phyloP scores from a whole-genome alignment of 2,113 vertebrate genomes.

The Hemiprocne comata region DNA sequence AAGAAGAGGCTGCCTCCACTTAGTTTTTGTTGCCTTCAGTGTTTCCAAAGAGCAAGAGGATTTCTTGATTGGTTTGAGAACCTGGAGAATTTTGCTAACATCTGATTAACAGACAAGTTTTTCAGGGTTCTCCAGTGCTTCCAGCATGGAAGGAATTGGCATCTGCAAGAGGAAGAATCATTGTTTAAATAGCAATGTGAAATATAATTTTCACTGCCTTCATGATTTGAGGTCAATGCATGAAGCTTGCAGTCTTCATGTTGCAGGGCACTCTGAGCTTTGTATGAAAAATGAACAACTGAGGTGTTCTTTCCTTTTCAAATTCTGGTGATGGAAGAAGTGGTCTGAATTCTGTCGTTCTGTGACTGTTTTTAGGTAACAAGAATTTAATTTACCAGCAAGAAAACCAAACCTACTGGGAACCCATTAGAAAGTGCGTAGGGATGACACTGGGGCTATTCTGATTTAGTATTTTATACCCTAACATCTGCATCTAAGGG shows the following conservation, averaged over 20 bases:
- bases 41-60: background rate
- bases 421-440: background rate
- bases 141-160: conserved; percentile 35
- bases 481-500: conserved; percentile 45
- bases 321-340: background rate
- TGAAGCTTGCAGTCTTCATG: background rate
- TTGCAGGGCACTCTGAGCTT: background rate
- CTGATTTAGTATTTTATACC: conserved; percentile 50
- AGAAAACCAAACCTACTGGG: background rate
- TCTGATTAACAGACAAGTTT: conserved; percentile 31
- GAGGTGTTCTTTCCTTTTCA: background rate
- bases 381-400: conserved; percentile 51
- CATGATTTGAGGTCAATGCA: conserved; percentile 34
- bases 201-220: conserved; percentile 24
- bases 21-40: background rate
- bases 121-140: conserved; percentile 44
- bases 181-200: conserved; percentile 58
- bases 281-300: background rate
- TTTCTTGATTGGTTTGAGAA: conserved; percentile 38
- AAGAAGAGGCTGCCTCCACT: background rate
- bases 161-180: conserved; percentile 45
- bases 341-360: conserved; percentile 20
- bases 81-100: conserved; percentile 30
- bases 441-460: conserved; percentile 3
- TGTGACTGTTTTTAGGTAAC: conserved; percentile 1